phyloP scores from a whole-genome alignment of 2,797 vertebrate genomes.

The Chaunax sp. region DNA sequence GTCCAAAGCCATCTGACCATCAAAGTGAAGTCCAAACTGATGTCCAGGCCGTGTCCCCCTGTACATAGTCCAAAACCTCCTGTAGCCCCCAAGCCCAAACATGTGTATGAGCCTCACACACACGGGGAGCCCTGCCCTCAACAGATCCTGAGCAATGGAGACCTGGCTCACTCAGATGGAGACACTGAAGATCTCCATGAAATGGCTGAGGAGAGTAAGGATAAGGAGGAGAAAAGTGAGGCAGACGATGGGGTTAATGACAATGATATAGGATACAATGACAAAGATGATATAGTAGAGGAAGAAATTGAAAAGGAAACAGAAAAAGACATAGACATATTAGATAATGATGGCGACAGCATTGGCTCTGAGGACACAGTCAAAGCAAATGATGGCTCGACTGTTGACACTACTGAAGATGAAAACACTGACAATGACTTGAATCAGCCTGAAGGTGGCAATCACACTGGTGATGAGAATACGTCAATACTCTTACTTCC shows the following conservation, averaged over 20 bases:
- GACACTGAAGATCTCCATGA: conserved; percentile 69
- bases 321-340: conserved; percentile 41
- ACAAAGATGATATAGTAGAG: conserved; percentile 45
- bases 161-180: conserved; percentile 79
- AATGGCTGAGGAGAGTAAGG: conserved; percentile 60
- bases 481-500: conserved; percentile 30
- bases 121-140: conserved; percentile 78
- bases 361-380: conserved; percentile 69
- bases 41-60: conserved; percentile 83
- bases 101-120: conserved; percentile 74
- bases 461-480: conserved; percentile 55
- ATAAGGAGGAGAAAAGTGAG: conserved; percentile 62
- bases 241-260: conserved; percentile 34
- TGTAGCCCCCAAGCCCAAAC: conserved; percentile 92
- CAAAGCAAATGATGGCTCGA: conserved; percentile 62
- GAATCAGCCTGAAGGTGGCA: conserved; percentile 50
- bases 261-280: conserved; percentile 11
- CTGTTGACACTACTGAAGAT: conserved; percentile 66
- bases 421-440: conserved; percentile 73
- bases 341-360: conserved; percentile 59
- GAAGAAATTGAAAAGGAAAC: conserved; percentile 33
- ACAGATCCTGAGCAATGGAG: conserved; percentile 87
- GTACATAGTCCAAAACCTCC: conserved; percentile 91
- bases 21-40: conserved; percentile 88
- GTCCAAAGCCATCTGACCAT: conserved; percentile 85